Conservation (phyloP, 2,888 invertebrate species). For the Saturnia japonica region DNA sequence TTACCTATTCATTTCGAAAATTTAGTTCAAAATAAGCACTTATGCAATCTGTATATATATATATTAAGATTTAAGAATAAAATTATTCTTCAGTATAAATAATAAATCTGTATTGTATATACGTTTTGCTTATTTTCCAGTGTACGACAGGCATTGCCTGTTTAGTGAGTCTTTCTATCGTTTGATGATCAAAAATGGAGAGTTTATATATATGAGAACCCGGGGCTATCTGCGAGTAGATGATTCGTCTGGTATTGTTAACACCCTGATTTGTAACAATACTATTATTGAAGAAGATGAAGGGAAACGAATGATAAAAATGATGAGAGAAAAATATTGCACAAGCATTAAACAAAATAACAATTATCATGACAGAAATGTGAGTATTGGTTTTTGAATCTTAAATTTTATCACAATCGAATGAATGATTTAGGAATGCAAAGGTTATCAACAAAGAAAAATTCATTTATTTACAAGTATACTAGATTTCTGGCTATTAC, state of each 20-base stretch:
- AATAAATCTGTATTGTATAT: not conserved
- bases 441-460: too few relatives aligned
- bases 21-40: too few relatives aligned
- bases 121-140: slow-evolving; percentile 41
- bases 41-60: too few relatives aligned
- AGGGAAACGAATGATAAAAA: slow-evolving; percentile 85
- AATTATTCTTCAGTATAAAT: not conserved
- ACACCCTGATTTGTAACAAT: slow-evolving; percentile 93
- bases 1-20: not conserved
- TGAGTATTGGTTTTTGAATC: too few relatives aligned
- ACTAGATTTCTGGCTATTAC: too few relatives aligned
- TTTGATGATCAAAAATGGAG: slow-evolving; percentile 88
- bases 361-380: not conserved
- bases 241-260: slow-evolving; percentile 85
- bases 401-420: too few relatives aligned
- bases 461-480: too few relatives aligned
- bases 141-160: slow-evolving; percentile 90
- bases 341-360: not conserved
- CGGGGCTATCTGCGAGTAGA: slow-evolving; percentile 91
- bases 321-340: slow-evolving; percentile 84
- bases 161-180: slow-evolving; percentile 93
- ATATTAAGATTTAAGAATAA: too few relatives aligned
- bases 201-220: slow-evolving; percentile 91
- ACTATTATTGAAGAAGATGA: slow-evolving; percentile 87
- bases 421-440: too few relatives aligned